Conservation (phyloP, 1,140 invertebrate genomes). For the Andricus grossulariae region DNA sequence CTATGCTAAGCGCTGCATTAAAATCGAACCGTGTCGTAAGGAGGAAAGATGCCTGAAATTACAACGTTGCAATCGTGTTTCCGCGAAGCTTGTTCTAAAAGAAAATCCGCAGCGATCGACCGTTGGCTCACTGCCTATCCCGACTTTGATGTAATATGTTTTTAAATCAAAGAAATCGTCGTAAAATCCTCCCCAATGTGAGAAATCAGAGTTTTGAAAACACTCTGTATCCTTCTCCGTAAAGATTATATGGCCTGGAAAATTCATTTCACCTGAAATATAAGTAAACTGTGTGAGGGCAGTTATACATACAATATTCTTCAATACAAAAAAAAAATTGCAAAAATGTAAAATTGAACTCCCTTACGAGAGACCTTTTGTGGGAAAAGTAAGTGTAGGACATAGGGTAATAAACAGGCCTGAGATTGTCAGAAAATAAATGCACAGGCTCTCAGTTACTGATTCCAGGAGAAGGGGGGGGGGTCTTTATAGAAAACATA, state of each 20-base stretch:
- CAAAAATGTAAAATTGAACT: too few relatives aligned
- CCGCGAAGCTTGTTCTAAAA: slow-evolving; percentile 24
- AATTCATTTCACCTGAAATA: not conserved
- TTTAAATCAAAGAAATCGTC: slow-evolving; percentile 7
- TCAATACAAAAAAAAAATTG: too few relatives aligned
- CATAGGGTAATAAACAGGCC: too few relatives aligned
- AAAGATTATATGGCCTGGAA: not conserved
- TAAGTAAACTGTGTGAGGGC: not conserved
- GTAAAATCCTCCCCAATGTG: slow-evolving; percentile 14
- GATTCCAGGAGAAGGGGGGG: too few relatives aligned
- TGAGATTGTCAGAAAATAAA: too few relatives aligned
- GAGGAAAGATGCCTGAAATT: slow-evolving; percentile 26
- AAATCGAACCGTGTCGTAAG: slow-evolving; percentile 23
- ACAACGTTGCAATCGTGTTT: slow-evolving; percentile 28
- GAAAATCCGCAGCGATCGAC: not conserved
- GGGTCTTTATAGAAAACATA: too few relatives aligned
- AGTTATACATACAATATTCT: too few relatives aligned
- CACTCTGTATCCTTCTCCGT: not conserved
- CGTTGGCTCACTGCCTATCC: slow-evolving; percentile 26
- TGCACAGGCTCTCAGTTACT: too few relatives aligned
- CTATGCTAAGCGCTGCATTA: slow-evolving; percentile 29
- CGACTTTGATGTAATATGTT: slow-evolving; percentile 1
- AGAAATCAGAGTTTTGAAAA: not conserved
- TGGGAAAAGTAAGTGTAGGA: too few relatives aligned
- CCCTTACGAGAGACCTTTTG: too few relatives aligned